Evolutionary conservation across 2,113 vertebrate species (phyloP).

Genomic region (Gymnarchus niloticus): DNA sequence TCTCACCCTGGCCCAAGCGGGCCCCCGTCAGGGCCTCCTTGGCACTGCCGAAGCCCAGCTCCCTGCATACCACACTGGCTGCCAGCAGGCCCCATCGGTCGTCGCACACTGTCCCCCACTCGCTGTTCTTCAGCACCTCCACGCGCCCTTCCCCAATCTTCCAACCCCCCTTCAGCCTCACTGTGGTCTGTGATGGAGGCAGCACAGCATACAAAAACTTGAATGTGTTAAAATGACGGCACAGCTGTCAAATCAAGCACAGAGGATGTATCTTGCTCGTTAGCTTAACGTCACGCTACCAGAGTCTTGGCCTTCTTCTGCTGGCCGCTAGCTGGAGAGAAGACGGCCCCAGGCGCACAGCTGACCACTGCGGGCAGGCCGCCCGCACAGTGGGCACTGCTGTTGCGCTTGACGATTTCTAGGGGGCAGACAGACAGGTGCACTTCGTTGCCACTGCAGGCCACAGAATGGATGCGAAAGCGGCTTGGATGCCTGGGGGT

Average conservation of each 20-base stretch:
- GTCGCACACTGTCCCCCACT: conserved; percentile 91
- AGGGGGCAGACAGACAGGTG: conserved; percentile 84
- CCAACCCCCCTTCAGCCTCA: conserved; percentile 83
- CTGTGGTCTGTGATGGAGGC: conserved; percentile 52
- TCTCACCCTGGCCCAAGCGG: conserved; percentile 89
- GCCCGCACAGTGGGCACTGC: conserved; percentile 56
- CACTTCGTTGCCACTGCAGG: conserved; percentile 76
- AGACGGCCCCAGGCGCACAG: conserved; percentile 77
- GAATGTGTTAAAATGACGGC: background rate
- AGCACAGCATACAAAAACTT: background rate
- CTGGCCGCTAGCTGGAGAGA: conserved; percentile 47
- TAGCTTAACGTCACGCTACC: conserved; percentile 42
- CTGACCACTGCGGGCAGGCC: conserved; percentile 78
- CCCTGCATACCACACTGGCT: conserved; percentile 89
- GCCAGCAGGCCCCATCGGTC: conserved; percentile 86
- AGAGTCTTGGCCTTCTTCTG: conserved; percentile 69
- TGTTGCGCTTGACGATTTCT: conserved; percentile 74
- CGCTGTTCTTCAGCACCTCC: conserved; percentile 77
- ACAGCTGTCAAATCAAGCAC: background rate
- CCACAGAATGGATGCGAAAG: conserved; percentile 79
- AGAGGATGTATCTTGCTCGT: background rate
- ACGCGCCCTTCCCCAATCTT: conserved; percentile 80
- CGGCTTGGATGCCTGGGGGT: conserved; percentile 71
- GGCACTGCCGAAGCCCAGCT: conserved; percentile 90
- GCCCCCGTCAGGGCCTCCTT: conserved; percentile 84